phyloP scores from a whole-genome alignment of 1,140 invertebrate genomes.

The Papilio dardanus region DNA sequence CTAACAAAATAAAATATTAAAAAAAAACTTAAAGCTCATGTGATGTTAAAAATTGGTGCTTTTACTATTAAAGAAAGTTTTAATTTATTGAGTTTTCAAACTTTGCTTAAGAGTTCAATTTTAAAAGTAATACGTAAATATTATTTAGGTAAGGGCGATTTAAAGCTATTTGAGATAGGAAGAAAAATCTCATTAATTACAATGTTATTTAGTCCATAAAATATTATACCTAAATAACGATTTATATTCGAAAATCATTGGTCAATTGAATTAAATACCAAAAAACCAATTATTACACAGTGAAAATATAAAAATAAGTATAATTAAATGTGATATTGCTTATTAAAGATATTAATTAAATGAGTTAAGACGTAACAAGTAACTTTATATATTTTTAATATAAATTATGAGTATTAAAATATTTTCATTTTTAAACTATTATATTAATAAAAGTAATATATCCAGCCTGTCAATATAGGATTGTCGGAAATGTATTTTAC shows the following conservation, averaged over 20 bases:
- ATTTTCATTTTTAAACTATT: not conserved
- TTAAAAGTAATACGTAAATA: not conserved
- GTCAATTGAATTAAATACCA: not conserved
- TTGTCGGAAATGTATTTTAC: not conserved
- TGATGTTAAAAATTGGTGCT: conserved; percentile 18
- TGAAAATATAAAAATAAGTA: conserved; percentile 6
- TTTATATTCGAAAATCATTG: not conserved
- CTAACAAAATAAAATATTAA: not conserved
- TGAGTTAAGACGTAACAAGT: not conserved
- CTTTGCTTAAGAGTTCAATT: not conserved
- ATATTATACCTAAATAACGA: not conserved
- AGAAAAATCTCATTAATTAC: not conserved
- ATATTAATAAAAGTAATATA: not conserved
- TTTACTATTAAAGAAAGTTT: not conserved
- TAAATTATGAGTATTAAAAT: not conserved
- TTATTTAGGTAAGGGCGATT: not conserved
- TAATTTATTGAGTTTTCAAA: not conserved
- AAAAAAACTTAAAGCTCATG: not conserved
- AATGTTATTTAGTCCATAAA: not conserved
- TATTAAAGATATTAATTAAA: conserved; percentile 10
- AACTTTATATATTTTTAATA: not conserved
- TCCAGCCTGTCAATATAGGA: not conserved
- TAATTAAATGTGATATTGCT: not conserved
- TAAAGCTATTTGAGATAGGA: not conserved
- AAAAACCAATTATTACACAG: not conserved